These are phyloP conservation scores for Hemiprocne comata DNA, from an alignment of 2,113 vertebrate genomes.

Conservation along the genomic window DNA sequence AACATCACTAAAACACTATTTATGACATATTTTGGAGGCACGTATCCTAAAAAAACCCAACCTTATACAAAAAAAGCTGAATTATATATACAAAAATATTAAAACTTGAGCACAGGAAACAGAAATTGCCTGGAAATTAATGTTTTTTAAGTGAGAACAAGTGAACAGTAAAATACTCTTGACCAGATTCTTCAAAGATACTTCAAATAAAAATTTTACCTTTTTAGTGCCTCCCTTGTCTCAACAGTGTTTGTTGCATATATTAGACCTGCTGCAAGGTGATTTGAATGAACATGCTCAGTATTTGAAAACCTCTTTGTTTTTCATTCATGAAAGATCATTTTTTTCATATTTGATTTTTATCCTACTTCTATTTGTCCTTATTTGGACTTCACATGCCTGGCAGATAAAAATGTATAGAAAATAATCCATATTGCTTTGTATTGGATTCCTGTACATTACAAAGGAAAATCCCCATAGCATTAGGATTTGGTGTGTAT, in stretches of 20 bases:
- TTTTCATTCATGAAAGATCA: constrained; percentile 21
- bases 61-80: not conserved
- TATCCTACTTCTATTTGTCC: not conserved
- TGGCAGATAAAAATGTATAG: constrained; percentile 16
- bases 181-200: constrained; percentile 31
- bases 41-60: not conserved
- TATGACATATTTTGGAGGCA: not conserved
- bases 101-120: not conserved
- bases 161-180: not conserved
- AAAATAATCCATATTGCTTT: constrained; percentile 51
- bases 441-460: constrained; percentile 14
- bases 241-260: constrained; percentile 26
- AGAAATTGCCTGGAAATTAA: not conserved
- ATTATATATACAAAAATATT: not conserved
- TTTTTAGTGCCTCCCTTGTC: not conserved
- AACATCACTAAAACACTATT: not conserved
- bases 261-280: constrained; percentile 54
- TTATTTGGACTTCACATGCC: constrained; percentile 28
- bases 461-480: constrained; percentile 35
- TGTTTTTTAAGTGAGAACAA: not conserved
- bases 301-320: constrained; percentile 24
- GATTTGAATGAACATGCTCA: constrained; percentile 39
- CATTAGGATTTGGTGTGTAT: constrained; percentile 9
- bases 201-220: constrained; percentile 29
- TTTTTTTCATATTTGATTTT: constrained; percentile 53